phyloP scores from a whole-genome alignment of 2,113 vertebrate species.

The Cephalopholis sonnerati region DNA sequence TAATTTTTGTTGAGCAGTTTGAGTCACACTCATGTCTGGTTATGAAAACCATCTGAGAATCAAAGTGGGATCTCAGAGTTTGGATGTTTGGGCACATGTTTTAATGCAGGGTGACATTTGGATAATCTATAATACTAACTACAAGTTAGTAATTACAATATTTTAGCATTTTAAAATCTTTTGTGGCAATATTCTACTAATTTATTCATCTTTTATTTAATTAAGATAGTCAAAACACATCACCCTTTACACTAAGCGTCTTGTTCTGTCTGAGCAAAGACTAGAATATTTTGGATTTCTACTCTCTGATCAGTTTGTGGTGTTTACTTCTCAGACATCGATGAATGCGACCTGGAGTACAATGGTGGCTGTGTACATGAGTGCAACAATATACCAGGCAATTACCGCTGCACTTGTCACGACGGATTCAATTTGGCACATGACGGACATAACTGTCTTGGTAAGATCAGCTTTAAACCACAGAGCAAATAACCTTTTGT shows the following conservation, averaged over 20 bases:
- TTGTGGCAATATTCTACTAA: not conserved
- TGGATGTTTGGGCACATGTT: not conserved
- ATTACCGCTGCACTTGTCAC: slow-evolving; percentile 97
- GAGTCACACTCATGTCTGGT: not conserved
- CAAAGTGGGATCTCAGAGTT: not conserved
- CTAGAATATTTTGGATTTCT: not conserved
- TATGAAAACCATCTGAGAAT: not conserved
- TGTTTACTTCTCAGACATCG: slow-evolving; percentile 88
- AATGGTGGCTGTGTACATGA: slow-evolving; percentile 98
- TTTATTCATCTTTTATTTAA: not conserved
- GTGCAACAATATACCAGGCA: slow-evolving; percentile 97
- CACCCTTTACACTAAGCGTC: not conserved
- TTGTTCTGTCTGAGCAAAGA: not conserved
- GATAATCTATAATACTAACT: not conserved
- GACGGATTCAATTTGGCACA: slow-evolving; percentile 97
- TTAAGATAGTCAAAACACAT: not conserved
- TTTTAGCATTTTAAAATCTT: not conserved
- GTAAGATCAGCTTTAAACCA: slow-evolving; percentile 82
- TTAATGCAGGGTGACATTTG: not conserved
- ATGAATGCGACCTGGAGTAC: slow-evolving; percentile 95
- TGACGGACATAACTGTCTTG: slow-evolving; percentile 98
- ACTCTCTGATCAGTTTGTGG: slow-evolving; percentile 42
- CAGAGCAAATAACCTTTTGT: not conserved
- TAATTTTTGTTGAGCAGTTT: slow-evolving; percentile 4
- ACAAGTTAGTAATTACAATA: not conserved